Conservation (phyloP, 1,140 invertebrate genomes). For the Anastrepha obliqua region DNA sequence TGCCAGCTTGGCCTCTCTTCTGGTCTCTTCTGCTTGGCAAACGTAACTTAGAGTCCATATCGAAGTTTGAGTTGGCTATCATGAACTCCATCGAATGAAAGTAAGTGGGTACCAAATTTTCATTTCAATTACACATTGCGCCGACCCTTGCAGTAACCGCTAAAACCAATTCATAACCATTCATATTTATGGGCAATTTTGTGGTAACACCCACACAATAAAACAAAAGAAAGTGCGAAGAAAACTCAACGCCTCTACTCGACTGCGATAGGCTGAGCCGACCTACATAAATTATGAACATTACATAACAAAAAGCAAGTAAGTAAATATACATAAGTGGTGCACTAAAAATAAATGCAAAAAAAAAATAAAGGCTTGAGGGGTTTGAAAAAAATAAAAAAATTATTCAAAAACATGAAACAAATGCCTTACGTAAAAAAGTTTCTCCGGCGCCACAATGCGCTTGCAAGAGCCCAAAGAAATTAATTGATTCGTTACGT, state of each 20-base stretch:
- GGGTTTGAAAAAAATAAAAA: not conserved
- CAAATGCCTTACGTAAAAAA: too few relatives aligned
- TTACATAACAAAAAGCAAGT: not conserved
- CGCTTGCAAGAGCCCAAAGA: too few relatives aligned
- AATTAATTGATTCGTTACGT: not conserved
- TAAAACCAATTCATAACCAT: not conserved
- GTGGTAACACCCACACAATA: not conserved
- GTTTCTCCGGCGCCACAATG: too few relatives aligned
- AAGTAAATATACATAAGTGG: too few relatives aligned
- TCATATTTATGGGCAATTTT: not conserved
- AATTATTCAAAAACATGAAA: too few relatives aligned
- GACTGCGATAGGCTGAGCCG: not conserved
- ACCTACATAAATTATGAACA: not conserved
- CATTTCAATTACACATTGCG: not conserved
- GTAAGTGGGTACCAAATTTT: too few relatives aligned
- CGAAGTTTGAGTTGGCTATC: too few relatives aligned
- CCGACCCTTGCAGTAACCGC: not conserved
- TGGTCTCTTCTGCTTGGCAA: too few relatives aligned
- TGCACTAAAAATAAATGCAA: not conserved
- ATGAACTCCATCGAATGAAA: too few relatives aligned
- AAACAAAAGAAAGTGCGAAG: constrained; percentile 6
- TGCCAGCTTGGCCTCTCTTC: too few relatives aligned
- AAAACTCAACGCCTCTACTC: constrained; percentile 17
- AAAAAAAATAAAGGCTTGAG: not conserved
- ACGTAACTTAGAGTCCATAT: too few relatives aligned